phyloP scores from a whole-genome alignment of 2,888 invertebrate species.

The Heliconius charithonia region DNA sequence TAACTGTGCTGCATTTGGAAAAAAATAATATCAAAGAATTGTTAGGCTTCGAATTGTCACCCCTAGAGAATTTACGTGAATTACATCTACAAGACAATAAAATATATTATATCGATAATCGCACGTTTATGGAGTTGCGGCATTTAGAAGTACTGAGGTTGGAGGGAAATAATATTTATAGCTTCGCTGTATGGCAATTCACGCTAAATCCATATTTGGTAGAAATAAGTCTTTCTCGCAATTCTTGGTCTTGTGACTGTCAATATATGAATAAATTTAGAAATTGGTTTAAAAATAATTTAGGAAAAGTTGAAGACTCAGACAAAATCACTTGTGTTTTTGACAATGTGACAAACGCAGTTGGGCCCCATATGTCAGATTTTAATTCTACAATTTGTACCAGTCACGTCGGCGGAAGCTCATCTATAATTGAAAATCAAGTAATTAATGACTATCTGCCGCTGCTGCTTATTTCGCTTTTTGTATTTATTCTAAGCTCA shows the following conservation, averaged over 20 bases:
- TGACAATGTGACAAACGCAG: slow-evolving; percentile 88
- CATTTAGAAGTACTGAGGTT: slow-evolving; percentile 92
- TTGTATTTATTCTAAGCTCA: slow-evolving; percentile 90
- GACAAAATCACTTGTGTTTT: slow-evolving; percentile 89
- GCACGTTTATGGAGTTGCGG: slow-evolving; percentile 91
- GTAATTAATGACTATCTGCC: slow-evolving; percentile 93
- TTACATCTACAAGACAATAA: slow-evolving; percentile 94
- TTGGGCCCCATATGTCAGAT: slow-evolving; percentile 88
- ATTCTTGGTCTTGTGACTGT: slow-evolving; percentile 97
- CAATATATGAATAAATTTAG: slow-evolving; percentile 91
- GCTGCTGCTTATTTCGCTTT: slow-evolving; percentile 89
- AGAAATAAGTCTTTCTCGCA: slow-evolving; percentile 92
- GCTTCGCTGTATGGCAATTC: slow-evolving; percentile 94
- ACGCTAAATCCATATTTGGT: slow-evolving; percentile 92
- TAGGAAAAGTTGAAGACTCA: slow-evolving; percentile 92
- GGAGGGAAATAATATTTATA: slow-evolving; percentile 91
- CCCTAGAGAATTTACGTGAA: slow-evolving; percentile 91
- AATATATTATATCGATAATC: slow-evolving; percentile 92
- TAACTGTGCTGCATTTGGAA: slow-evolving; percentile 92
- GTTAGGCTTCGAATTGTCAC: slow-evolving; percentile 91
- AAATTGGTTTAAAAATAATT: slow-evolving; percentile 90
- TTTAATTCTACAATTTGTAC: slow-evolving; percentile 92
- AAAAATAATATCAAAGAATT: slow-evolving; percentile 92
- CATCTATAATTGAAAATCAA: slow-evolving; percentile 88
- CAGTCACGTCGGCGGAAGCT: slow-evolving; percentile 87